Conservation (phyloP, 2,888 invertebrate genomes). For the Gari tellinella region DNA sequence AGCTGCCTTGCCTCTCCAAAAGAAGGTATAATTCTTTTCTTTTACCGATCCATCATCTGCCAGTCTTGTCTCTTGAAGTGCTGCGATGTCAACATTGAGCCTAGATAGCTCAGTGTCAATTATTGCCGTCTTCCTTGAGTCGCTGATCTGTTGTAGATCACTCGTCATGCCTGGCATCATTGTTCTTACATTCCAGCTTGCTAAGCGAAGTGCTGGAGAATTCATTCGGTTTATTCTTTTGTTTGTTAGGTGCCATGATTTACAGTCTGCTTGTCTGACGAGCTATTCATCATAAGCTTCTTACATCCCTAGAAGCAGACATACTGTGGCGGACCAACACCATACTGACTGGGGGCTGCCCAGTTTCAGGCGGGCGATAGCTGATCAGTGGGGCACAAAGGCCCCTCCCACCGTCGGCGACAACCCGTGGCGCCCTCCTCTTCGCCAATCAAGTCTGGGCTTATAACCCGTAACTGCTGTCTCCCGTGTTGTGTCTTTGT, state of each 20-base stretch:
- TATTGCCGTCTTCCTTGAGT: background rate
- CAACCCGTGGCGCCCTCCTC: too few relatives aligned
- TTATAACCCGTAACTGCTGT: too few relatives aligned
- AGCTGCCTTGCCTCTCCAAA: too few relatives aligned
- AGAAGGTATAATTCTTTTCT: conserved; percentile 2
- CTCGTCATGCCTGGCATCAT: background rate
- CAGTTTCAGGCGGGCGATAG: conserved; percentile 21
- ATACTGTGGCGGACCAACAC: conserved; percentile 2
- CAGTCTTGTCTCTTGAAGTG: too few relatives aligned
- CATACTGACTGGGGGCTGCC: conserved; percentile 21
- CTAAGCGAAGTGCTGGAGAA: background rate
- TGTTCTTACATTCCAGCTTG: conserved; percentile 1
- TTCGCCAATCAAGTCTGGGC: too few relatives aligned
- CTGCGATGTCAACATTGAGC: too few relatives aligned
- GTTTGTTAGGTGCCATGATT: background rate
- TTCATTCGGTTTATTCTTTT: background rate
- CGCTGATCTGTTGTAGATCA: conserved; percentile 3
- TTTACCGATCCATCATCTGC: background rate
- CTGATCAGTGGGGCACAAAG: conserved; percentile 14
- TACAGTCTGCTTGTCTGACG: too few relatives aligned
- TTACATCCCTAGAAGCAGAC: background rate
- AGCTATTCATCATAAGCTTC: background rate
- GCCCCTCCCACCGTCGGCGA: too few relatives aligned
- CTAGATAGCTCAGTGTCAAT: background rate
- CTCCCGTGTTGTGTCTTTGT: too few relatives aligned